Percentiles rank a stretch among this genome's conserved stretches.
Conservation (phyloP, 2,888 invertebrate genomes). For the Archips crataeganus region DNA sequence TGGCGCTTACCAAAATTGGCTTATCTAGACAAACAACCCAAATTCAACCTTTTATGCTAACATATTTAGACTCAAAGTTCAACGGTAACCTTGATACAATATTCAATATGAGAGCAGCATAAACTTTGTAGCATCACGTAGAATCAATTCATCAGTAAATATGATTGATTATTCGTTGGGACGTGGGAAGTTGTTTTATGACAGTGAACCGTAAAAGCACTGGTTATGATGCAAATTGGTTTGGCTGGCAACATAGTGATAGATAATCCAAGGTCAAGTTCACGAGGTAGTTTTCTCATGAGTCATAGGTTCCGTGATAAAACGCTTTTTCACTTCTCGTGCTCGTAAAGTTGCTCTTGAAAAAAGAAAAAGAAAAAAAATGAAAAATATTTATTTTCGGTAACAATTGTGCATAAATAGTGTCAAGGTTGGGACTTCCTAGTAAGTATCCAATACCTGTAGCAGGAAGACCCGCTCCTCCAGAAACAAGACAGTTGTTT, state of each 20-base stretch:
- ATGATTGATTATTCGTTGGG: conserved; percentile 50
- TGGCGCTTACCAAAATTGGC: conserved; percentile 14
- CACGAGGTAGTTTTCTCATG: background rate
- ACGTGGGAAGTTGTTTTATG: background rate
- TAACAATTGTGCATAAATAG: no score
- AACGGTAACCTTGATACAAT: conserved; percentile 5
- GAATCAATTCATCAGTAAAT: conserved; percentile 58
- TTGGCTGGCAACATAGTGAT: conserved; percentile 1
- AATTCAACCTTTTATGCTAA: conserved; percentile 1
- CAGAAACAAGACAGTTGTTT: no score
- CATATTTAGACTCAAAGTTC: background rate
- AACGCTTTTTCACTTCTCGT: no score
- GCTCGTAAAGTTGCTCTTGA: no score
- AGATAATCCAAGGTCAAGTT: background rate
- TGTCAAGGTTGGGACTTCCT: no score
- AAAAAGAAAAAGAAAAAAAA: no score
- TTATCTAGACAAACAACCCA: background rate
- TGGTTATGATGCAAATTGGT: background rate
- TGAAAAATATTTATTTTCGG: no score
- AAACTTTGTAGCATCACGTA: conserved; percentile 54
- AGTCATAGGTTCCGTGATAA: background rate
- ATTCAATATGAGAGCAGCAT: conserved; percentile 39
- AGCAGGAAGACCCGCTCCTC: no score
- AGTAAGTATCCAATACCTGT: no score
- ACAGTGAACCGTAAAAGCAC: background rate